Evolutionary conservation across 35 echinoderm and acorn worm species (phyloP).

Genomic region (Anneissia japonica): DNA sequence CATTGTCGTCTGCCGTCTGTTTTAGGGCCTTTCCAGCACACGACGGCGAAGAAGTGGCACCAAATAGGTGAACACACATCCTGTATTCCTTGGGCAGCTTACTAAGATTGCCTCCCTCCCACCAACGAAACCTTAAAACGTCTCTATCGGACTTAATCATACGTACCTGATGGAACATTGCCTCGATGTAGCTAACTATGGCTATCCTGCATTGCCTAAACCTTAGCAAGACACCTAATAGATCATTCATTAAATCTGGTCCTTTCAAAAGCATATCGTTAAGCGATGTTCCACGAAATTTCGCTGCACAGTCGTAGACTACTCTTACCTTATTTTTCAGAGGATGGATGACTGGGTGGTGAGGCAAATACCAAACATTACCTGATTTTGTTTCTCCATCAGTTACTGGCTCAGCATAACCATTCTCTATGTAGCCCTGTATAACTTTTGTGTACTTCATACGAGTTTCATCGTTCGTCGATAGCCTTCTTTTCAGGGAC

Average conservation of each 20-base stretch:
- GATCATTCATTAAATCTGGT: slow-evolving; percentile 45
- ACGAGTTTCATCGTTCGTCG: slow-evolving; percentile 8
- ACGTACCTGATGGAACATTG: slow-evolving; percentile 57
- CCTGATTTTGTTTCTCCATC: background rate
- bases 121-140: slow-evolving; percentile 29
- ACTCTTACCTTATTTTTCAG: slow-evolving; percentile 48
- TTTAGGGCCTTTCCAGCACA: slow-evolving; percentile 37
- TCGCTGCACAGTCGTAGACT: slow-evolving; percentile 62
- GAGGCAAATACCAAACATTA: slow-evolving; percentile 41
- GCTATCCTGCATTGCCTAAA: slow-evolving; percentile 40
- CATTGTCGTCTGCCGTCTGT: background rate
- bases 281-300: slow-evolving; percentile 31
- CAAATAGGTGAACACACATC: slow-evolving; percentile 23
- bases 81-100: slow-evolving; percentile 29
- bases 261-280: slow-evolving; percentile 48
- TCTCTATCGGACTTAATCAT: slow-evolving; percentile 15
- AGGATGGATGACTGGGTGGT: slow-evolving; percentile 45
- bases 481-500: slow-evolving; percentile 1
- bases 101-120: slow-evolving; percentile 11
- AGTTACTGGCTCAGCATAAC: slow-evolving; percentile 32
- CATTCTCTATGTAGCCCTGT: slow-evolving; percentile 24
- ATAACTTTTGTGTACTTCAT: slow-evolving; percentile 38
- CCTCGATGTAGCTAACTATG: slow-evolving; percentile 37
- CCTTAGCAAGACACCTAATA: slow-evolving; percentile 37
- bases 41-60: slow-evolving; percentile 25